Base-by-base conservation (phyloP, 2,797 vertebrate species). In the Alca torda region DNA sequence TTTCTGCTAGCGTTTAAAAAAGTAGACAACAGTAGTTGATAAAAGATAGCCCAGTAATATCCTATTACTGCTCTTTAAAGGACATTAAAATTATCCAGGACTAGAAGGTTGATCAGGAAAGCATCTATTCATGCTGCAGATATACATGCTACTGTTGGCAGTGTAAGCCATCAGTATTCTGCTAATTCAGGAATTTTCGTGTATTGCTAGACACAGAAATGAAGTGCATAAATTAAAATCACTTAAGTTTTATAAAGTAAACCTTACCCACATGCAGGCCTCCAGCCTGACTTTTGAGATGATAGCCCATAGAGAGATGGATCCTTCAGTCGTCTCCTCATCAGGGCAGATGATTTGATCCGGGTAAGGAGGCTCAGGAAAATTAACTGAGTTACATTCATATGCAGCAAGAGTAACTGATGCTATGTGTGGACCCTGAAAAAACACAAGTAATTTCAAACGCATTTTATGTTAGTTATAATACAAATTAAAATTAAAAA, bases 221-320 rank as follows among this genome's bases (percentile, higher is more conserved):
- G 0, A 70, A 76, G 19, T 0, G 1, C 20, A 21, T 3, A 33
- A 39, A 63, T 74, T 51, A 80, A 43, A 83, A 45, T 4, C 8
- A 68, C 8, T 37, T 9, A 51, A 87, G 60, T 13, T 45, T 81
- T 46, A 11, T 1, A 37, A 37, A 59, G 3, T 3, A 46, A 94
- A 63, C 98, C 99, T 99, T 98, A 99, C 99, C 99, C 99, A 99
- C 99, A 99, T 99, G 97, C 99, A 99, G 97, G 99, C 99, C 97
- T 99, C 99, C 97, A 99, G 98, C 92, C 99, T 99, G 97, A 99
- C 99, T 98, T 99, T 99, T 33, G 99, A 99, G 98, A 99, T 99
- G 97, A 99, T 99, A 74, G 99, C 98, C 98, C 99, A 99, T 74
- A 99, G 96, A 35, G 99, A 98, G 98, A 99, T 98, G 89, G 98